These are phyloP conservation scores for Cheumatopsyche charites DNA, from an alignment of 1,140 invertebrate genomes.

Conservation along the genomic window DNA sequence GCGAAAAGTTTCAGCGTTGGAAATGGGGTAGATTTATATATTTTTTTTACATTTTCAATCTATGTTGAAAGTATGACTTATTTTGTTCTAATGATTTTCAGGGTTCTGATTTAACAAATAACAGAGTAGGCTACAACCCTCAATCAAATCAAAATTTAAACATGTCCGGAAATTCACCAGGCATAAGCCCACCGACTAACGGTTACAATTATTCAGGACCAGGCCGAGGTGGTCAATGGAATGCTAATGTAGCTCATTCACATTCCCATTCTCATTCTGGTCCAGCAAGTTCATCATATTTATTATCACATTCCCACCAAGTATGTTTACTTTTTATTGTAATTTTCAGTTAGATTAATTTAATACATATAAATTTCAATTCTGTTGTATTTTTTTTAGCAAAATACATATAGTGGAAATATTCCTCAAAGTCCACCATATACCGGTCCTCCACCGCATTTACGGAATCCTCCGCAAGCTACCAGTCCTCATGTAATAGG, in stretches of 20 bases:
- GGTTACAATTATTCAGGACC: constrained; percentile 38
- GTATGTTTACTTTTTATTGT: constrained; percentile 23
- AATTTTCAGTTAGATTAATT: not conserved
- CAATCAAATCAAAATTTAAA: constrained; percentile 21
- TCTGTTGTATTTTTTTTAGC: constrained; percentile 44
- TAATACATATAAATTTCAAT: not conserved
- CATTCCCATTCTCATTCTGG: constrained; percentile 64
- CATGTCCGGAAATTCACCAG: constrained; percentile 26
- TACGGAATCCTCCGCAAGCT: constrained; percentile 51
- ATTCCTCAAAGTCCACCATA: constrained; percentile 57
- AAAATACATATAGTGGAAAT: constrained; percentile 58
- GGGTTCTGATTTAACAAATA: constrained; percentile 43
- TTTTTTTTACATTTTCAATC: not conserved
- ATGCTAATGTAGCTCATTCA: constrained; percentile 55
- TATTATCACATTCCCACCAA: constrained; percentile 58
- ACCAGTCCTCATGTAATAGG: constrained; percentile 60
- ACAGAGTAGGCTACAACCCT: constrained; percentile 18
- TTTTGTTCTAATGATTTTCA: constrained; percentile 18
- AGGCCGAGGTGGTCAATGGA: constrained; percentile 40
- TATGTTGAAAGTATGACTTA: not conserved
- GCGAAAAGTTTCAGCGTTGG: constrained; percentile 58
- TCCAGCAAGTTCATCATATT: constrained; percentile 55
- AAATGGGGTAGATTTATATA: constrained; percentile 58
- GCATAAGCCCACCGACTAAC: constrained; percentile 48
- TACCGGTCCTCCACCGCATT: constrained; percentile 54